Conservation (phyloP, 2,888 invertebrate species). For the Tethea ocularis region DNA sequence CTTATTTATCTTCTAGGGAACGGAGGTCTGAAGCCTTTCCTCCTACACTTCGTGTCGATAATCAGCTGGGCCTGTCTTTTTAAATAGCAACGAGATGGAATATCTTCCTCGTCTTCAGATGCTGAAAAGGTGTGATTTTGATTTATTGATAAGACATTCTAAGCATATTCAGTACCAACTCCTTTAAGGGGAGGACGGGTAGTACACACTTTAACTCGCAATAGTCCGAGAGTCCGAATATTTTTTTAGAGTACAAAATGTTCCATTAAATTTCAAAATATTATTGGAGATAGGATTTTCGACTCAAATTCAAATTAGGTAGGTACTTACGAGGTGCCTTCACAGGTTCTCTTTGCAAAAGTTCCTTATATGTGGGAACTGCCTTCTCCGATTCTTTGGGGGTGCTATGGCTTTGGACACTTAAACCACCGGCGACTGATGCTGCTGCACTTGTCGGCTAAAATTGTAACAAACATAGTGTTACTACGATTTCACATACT, state of each 20-base stretch:
- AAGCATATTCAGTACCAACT: too few relatives aligned
- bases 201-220: too few relatives aligned
- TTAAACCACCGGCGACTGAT: constrained; percentile 67
- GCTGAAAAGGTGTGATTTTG: constrained; percentile 52
- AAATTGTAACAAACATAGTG: constrained; percentile 3
- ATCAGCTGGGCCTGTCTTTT: constrained; percentile 93
- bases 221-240: too few relatives aligned
- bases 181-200: too few relatives aligned
- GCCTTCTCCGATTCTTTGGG: constrained; percentile 65
- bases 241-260: too few relatives aligned
- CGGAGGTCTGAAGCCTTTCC: constrained; percentile 86
- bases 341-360: constrained; percentile 64
- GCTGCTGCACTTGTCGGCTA: constrained; percentile 73
- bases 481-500: too few relatives aligned
- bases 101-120: constrained; percentile 92
- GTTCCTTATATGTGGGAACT: constrained; percentile 69
- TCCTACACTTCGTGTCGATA: constrained; percentile 91
- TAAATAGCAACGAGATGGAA: constrained; percentile 90
- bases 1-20: constrained; percentile 59
- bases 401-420: constrained; percentile 69
- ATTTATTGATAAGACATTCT: background rate
- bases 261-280: too few relatives aligned
- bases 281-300: too few relatives aligned
- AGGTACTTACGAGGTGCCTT: constrained; percentile 59
- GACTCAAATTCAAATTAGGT: too few relatives aligned